Evolutionary conservation across 2,113 vertebrate genomes (phyloP), one percentile per base, ranked within the genome.

Genomic region (Brachionichthys hirsutus): DNA sequence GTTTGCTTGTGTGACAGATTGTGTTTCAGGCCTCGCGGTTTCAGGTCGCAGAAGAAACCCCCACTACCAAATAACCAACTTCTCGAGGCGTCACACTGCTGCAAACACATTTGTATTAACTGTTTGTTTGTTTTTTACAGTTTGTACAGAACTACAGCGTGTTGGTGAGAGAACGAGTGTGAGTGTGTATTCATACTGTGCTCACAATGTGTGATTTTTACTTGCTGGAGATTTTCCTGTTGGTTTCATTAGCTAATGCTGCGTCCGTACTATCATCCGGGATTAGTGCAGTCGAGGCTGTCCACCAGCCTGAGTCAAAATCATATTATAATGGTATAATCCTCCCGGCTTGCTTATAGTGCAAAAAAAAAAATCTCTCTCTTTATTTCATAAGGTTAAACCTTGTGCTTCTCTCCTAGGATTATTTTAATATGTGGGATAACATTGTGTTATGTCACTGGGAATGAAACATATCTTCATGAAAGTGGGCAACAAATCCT

Each of bases 341-440:
- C 84, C 73, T 35, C 16, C 15, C 54, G 0, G 62, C 75, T 72
- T 42, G 54, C 55, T 72, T 62, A 42, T 41, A 38, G 50, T 49
- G 76, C 55, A 57, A 67, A 75, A 73, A 66, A 30, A 30, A 30
- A 30, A 40, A 64, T 63, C 49, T 64, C 76, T 64, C 76, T 70
- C 63, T 75, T 82, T 80, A 76, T 83, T 83, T 77, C 64, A 76
- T 47, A 77, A 85, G 86, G 78, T 82, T 84, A 83, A 86, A 80
- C 75, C 70, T 60, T 34, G 73, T 68, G 62, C 59, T 51, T 53
- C 66, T 65, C 62, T 69, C 7, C 60, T 1, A 42, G 84, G 84
- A 88, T 86, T 82, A 86, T 84, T 67, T 84, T 84, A 80, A 85
- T 79, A 75, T 85, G 78, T 62, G 68, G 76, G 78, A 86, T 82